Percentiles rank a stretch among this genome's conserved stretches.
phyloP scores from a whole-genome alignment of 64 coral and sea anemone species.

The Platygyra sinensis region DNA sequence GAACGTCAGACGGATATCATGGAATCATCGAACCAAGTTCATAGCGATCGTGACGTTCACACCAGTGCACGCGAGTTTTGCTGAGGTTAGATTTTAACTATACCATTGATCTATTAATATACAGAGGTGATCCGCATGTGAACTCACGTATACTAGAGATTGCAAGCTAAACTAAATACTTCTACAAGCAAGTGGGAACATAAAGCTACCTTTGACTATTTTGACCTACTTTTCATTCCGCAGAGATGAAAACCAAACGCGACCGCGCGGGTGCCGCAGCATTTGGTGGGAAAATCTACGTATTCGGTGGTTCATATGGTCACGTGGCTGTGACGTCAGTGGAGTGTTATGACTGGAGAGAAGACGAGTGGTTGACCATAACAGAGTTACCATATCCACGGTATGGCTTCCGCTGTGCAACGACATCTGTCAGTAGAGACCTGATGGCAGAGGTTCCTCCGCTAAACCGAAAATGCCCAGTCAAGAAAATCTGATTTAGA shows the following conservation, averaged over 20 bases:
- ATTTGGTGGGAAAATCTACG: conserved; percentile 89
- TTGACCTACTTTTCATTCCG: not conserved
- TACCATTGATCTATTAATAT: no score
- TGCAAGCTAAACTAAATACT: no score
- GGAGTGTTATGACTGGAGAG: conserved; percentile 77
- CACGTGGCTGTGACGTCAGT: conserved; percentile 84
- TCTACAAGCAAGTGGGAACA: no score
- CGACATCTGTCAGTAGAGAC: conserved; percentile 55
- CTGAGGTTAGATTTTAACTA: no score
- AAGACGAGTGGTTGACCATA: conserved; percentile 72
- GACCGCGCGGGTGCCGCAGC: conserved; percentile 66
- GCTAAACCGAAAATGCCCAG: conserved; percentile 20
- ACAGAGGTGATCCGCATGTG: no score
- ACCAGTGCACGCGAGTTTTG: no score
- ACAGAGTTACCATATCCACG: conserved; percentile 76
- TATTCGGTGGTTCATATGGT: conserved; percentile 93
- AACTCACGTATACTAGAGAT: no score
- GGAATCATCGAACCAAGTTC: no score
- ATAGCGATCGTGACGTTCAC: no score
- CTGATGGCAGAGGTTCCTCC: conserved; percentile 60
- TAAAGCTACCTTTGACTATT: not conserved
- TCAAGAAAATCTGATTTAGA: conserved; percentile 32
- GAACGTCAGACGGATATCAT: no score
- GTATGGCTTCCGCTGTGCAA: conserved; percentile 82
- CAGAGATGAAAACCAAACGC: conserved; percentile 85